Percentiles rank a stretch among this genome's conserved stretches.
phyloP scores from a whole-genome alignment of 2,888 invertebrate species.

The Orchesella flavescens region DNA sequence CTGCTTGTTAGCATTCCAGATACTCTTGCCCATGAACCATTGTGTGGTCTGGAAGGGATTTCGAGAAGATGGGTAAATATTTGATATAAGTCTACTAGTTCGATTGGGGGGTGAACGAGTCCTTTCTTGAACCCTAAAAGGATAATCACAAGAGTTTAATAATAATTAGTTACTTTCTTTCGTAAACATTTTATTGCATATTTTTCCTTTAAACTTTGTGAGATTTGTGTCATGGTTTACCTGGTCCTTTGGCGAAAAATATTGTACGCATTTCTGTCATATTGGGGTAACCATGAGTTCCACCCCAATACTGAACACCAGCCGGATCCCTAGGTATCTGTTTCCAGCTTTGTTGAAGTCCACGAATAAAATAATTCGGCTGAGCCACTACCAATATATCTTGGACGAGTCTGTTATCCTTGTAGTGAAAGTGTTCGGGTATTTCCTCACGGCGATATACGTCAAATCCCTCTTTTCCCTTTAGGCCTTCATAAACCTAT shows the following conservation, averaged over 20 bases:
- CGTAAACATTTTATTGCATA: not conserved
- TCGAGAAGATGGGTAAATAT: constrained; percentile 75
- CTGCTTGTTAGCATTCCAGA: constrained; percentile 68
- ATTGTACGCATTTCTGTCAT: constrained; percentile 73
- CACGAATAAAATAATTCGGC: constrained; percentile 73
- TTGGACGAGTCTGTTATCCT: constrained; percentile 74
- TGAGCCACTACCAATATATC: constrained; percentile 75
- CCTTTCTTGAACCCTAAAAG: constrained; percentile 74
- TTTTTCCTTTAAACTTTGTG: not conserved
- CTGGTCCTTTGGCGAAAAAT: constrained; percentile 73
- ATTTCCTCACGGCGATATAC: constrained; percentile 75
- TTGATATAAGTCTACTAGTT: constrained; percentile 76
- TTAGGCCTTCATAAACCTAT: constrained; percentile 71
- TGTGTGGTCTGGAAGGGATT: constrained; percentile 74
- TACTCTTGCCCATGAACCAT: constrained; percentile 73
- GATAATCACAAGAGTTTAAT: too few species aligned
- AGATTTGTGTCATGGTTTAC: constrained; percentile 62
- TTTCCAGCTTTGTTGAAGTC: constrained; percentile 67
- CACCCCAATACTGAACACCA: constrained; percentile 51
- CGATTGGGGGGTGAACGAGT: constrained; percentile 73
- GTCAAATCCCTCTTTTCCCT: constrained; percentile 70
- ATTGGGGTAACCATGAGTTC: constrained; percentile 72
- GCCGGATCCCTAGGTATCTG: constrained; percentile 69
- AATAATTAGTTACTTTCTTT: too few species aligned
- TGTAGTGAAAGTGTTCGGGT: constrained; percentile 75